Evolutionary conservation across 2,797 vertebrate species (phyloP), one percentile per base, ranked within the genome.

Genomic region (Gymnothorax javanicus): DNA sequence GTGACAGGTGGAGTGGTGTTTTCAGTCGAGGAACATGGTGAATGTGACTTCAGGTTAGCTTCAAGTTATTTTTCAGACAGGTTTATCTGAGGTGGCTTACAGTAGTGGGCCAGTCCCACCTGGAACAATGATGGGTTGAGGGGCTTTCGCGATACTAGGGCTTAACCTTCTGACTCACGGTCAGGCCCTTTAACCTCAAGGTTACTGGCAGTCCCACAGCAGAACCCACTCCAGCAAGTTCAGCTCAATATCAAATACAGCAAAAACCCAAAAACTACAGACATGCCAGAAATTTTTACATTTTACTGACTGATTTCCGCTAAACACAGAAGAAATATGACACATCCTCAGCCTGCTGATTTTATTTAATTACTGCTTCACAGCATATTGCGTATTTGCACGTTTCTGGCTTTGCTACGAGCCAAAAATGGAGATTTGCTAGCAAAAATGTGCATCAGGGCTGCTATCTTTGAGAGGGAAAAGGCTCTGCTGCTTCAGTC

Each of bases 271-370:
- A 8, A 59, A 58, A 7, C 3, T 60, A 83, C 3, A 13, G 25
- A 60, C 58, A 83, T 9, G 8, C 8, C n/a, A 79, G 15, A 13
- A 57, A 27, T 23, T 43, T 43, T 43, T 77, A 20, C 9, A 82
- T 67, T 86, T 87, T 69, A 7, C 4, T 58, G 58, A 64, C 56
- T 73, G 79, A 86, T 83, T 60, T 82, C 57, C 52, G 62, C 56
- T 81, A 59, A 50, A 73, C 64, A 67, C 86, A 84, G 52, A 83
- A 60, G 9, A 50, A 82, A 84, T 62, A 64, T 60, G 64, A 33
- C 33, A 27, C 59, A 77, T 15, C 23, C 59, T n/a, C 60, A 57
- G 79, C 50, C 82, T 75, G 64, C 52, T 77, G 17, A 5, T 12
- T 50, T 43, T 15, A 64, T 77, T 59, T 54, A 0, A n/a, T 60